These are phyloP conservation scores for Temnothorax rugatulus DNA, from an alignment of 2,888 invertebrate genomes.

Conservation along the genomic window DNA sequence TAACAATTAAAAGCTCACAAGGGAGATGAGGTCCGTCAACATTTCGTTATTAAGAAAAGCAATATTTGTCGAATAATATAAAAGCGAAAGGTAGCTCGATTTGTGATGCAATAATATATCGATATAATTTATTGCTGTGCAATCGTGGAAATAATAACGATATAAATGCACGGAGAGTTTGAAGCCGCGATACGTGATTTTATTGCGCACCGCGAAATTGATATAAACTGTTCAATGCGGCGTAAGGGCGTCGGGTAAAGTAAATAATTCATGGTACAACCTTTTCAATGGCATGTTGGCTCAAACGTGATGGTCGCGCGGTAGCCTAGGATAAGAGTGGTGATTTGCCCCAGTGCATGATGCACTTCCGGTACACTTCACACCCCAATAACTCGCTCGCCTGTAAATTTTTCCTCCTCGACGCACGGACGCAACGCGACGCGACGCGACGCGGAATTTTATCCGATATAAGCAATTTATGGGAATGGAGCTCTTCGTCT, in stretches of 20 bases:
- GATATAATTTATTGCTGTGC: neutral
- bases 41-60: neutral
- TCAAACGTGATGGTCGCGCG: conserved; percentile 13
- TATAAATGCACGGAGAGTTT: neutral
- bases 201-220: conserved; percentile 8
- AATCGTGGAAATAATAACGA: neutral
- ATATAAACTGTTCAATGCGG: conserved; percentile 27
- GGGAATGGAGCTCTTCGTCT: neutral
- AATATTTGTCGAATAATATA: neutral
- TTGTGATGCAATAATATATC: neutral
- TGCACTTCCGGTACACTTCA: conserved; percentile 62
- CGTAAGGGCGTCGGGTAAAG: neutral
- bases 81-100: neutral
- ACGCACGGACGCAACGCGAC: neutral
- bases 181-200: neutral
- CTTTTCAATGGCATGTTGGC: conserved; percentile 34
- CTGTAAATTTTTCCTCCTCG: conserved; percentile 65
- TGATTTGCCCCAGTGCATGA: conserved; percentile 66
- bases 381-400: conserved; percentile 65
- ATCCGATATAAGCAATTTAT: conserved; percentile 33
- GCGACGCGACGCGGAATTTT: conserved; percentile 19
- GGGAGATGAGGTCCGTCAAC: neutral
- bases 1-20: neutral
- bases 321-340: conserved; percentile 43
- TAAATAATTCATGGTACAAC: conserved; percentile 30